Evolutionary conservation across 2,113 vertebrate genomes (phyloP), one percentile per base, ranked within the genome.

Genomic region (Cercopithecus mona): DNA sequence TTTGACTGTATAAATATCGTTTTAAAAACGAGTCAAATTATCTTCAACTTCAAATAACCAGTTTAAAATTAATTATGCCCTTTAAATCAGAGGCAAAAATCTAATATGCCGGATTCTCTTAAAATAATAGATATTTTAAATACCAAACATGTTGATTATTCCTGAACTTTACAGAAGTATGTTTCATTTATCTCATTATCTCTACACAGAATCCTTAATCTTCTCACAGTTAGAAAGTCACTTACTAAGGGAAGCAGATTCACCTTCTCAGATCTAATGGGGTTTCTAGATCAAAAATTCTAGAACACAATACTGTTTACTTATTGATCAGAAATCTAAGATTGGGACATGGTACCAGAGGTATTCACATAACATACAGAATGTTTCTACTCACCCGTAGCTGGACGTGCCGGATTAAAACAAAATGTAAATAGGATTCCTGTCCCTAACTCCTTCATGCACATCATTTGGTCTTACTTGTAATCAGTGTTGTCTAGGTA

Each of bases 81-180:
- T 85, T 95, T 85, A 94, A 96, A 95, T 45, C 48, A 72, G 52
- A 83, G 55, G 27, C n/a, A 87, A 95, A 91, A 76, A 8, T 16
- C 12, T 6, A 80, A 78, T 25, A n/a, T 10, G 12, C 5, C 8
- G 45, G 23, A 81, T 93, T 80, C 20, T 85, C 6, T 90, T 66
- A 82, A 90, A 79, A 50, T 61, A 79, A 40, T 68, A 93, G 72
- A 27, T 50, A 70, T 17, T 83, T 83, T 80, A 40, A 92, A 59
- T 73, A 90, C 35, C 14, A 73, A 73, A 48, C 38, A 66, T 72
- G 35, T 90, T 75, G n/a, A 75, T 92, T 79, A 35, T 64, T 79
- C 4, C 45, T 86, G 81, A 82, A 81, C 25, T 70, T 91, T 27
- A 38, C 3, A 25, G 52, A 78, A 80, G 25, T 35, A 5, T 95